Evolutionary conservation across 2,797 vertebrate species (phyloP), one percentile per base, ranked within the genome.

Genomic region (Sebastes diaconus): DNA sequence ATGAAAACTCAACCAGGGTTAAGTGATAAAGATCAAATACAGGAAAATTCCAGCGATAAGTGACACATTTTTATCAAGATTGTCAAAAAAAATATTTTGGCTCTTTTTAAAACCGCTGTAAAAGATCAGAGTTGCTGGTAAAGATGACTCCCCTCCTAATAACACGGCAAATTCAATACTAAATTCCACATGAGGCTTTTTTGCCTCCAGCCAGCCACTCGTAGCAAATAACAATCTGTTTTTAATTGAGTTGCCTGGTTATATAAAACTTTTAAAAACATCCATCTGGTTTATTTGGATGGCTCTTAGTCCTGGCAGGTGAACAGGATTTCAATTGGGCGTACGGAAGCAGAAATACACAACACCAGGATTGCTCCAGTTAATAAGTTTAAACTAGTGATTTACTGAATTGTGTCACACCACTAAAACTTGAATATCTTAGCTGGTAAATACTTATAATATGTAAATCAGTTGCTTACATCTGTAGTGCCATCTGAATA

Each of bases 141-240:
- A 74, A 84, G 61, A 36, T 74, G 67, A 34, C 68, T 70, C 57
- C 12, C 46, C 64, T 60, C 29, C 73, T 30, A 11, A 66, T 63
- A 75, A 61, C 42, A 66, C 8, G 20, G 24, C 57, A 24, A 67
- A 32, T 65, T 79, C 27, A 77, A 60, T 60, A 22, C 22, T 59
- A 7, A 80, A 64, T 68, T 70, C 61, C 65, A 68, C 71, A 78
- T 18, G 34, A 78, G 55, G 32, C 60, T 58, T 64, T 68, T 65
- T 60, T 39, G 61, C 50, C 1, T 75, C 52, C 0, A 24, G 2
- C 29, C 39, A 69, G 63, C 61, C 55, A 71, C 57, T 61, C 60
- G 25, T 4, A 39, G 77, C 55, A 69, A 84, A 83, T 75, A 67
- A 71, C 46, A 74, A 24, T 76, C 73, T 61, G 61, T 39, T 71